Percentiles rank a stretch among this genome's conserved stretches.
Evolutionary conservation across 2,797 vertebrate species (phyloP).

Genomic region (Leptatherina wallacei): DNA sequence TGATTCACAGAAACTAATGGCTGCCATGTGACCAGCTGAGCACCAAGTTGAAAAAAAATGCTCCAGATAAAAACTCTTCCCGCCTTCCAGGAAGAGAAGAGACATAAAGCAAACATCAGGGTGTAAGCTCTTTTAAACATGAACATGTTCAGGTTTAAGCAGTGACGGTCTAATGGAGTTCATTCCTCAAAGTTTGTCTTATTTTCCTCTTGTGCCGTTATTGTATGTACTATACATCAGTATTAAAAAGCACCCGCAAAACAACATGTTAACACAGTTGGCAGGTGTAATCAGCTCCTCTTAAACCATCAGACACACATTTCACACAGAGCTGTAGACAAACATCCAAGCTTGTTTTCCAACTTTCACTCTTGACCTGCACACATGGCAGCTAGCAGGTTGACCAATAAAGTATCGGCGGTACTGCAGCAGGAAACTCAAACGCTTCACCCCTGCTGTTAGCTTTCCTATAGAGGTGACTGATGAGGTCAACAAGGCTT

Average conservation of each 20-base stretch:
- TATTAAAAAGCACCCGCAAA: not conserved
- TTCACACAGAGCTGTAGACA: slow-evolving; percentile 12
- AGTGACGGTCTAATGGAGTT: slow-evolving; percentile 3
- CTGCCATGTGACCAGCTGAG: slow-evolving; percentile 62
- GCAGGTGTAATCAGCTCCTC: slow-evolving; percentile 20
- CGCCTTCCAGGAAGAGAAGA: slow-evolving; percentile 31
- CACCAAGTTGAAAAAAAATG: slow-evolving; percentile 12
- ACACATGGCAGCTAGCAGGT: slow-evolving; percentile 19
- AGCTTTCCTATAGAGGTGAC: slow-evolving; percentile 51
- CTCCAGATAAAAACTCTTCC: slow-evolving; percentile 32
- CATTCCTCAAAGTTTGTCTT: slow-evolving; percentile 11
- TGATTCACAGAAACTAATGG: slow-evolving; percentile 63
- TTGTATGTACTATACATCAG: not conserved
- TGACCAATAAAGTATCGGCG: slow-evolving; percentile 42
- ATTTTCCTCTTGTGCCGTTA: not conserved
- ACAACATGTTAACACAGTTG: not conserved
- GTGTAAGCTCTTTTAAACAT: slow-evolving; percentile 37
- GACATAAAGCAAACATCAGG: slow-evolving; percentile 41
- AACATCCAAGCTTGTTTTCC: slow-evolving; percentile 35
- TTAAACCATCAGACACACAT: slow-evolving; percentile 1
- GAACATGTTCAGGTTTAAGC: slow-evolving; percentile 47
- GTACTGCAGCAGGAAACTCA: slow-evolving; percentile 56
- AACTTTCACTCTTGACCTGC: slow-evolving; percentile 32
- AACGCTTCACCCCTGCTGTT: slow-evolving; percentile 49
- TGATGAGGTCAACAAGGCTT: slow-evolving; percentile 43